Base-by-base conservation (phyloP, 1,140 invertebrate species). In the Pentalonia nigronervosa region DNA sequence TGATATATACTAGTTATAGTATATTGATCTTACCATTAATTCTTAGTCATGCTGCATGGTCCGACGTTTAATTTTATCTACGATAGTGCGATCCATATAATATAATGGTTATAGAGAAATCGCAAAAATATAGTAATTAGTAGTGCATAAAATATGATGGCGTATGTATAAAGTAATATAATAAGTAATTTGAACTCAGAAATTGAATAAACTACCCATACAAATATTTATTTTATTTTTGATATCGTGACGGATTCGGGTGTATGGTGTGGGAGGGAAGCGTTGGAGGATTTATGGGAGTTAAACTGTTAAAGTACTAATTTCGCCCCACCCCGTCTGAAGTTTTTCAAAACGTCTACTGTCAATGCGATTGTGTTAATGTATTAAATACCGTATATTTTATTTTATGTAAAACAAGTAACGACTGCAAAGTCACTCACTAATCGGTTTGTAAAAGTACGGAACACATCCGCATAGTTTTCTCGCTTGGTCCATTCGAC, bases 381-480 rank as follows among this genome's bases (percentile, higher is more conserved):
- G 14, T 30, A 17, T 76, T 9, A 67, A n/a, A 67, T 53, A 67
- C 30, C 14, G 56, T 67, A 67, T 17, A n/a, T 25, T n/a, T 6
- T 84, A 30, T 2, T 45, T 25, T 45, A 45, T 25, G 2, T 9
- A 9, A 41, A 47, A 45, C 67, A n/a, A 93, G 14, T 76, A 76
- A 76, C 30, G 60, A 76, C n/a, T 17, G 23, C 47, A 84, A 36
- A 41, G 21, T n/a, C n/a, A 53, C 93, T 89, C 36, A 93, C 93
- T 36, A 3, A 50, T 23, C 76, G 94, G 95, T 94, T 96, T 95
- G 93, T 97, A 96, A 94, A 97, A 97, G 94, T 97, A 96, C 0
- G 97, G 97, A 48, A 97, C 95, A 94, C 97, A 97, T 0, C 95
- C 95, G 94, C 97, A 97, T 45, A 96, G 95, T 93, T 95, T 95